These are phyloP conservation scores for Discoglossus pictus DNA, from an alignment of 2,797 vertebrate species.

Conservation along the genomic window DNA sequence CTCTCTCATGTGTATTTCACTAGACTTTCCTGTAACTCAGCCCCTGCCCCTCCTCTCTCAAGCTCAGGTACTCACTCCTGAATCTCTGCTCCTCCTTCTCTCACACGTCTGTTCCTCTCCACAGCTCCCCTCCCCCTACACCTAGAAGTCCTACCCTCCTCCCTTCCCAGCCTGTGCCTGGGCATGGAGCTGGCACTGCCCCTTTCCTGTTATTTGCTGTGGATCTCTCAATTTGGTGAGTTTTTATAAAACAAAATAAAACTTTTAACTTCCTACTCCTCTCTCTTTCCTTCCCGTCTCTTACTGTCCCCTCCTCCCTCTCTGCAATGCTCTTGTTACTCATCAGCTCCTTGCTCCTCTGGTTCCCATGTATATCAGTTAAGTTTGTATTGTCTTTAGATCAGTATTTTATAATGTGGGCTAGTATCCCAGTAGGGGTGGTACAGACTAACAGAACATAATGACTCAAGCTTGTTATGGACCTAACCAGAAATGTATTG, in stretches of 20 bases:
- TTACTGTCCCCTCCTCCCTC: not conserved
- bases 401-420: no score
- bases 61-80: constrained; percentile 33
- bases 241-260: constrained; percentile 6
- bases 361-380: no score
- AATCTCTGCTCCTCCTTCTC: constrained; percentile 17
- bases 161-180: constrained; percentile 15
- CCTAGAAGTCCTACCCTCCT: constrained; percentile 24
- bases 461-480: no score
- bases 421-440: no score
- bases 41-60: no score
- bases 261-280: not conserved
- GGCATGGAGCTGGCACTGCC: constrained; percentile 48
- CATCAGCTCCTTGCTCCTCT: no score
- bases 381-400: no score
- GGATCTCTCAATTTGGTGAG: constrained; percentile 32
- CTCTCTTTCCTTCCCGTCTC: not conserved
- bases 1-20: no score
- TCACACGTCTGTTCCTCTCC: constrained; percentile 19
- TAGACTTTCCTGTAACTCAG: not conserved
- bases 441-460: no score
- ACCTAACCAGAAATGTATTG: no score
- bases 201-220: constrained; percentile 38
- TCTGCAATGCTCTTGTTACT: not conserved
- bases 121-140: constrained; percentile 15